Base-by-base conservation (phyloP, 2,888 invertebrate species). In the Selenia dentaria region DNA sequence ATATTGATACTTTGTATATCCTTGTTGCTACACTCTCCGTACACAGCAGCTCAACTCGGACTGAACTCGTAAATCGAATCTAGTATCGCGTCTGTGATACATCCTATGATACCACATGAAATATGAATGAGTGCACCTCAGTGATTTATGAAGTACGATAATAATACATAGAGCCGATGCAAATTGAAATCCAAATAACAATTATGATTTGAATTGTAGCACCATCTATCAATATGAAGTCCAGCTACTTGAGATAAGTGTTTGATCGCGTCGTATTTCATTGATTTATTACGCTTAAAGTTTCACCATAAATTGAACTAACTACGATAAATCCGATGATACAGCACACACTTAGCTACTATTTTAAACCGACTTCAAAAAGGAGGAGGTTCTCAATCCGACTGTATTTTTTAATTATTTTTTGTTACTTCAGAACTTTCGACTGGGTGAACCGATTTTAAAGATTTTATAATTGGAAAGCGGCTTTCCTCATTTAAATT, bases 51-150 rank as follows among this genome's bases (percentile, higher is more conserved):
- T 43, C 57, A 59, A 67, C 70, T 70, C 67, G 59, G 67, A 68
- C 68, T 63, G 74, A 68, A 75, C 79, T 83, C 79, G 74, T 84
- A 82, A 84, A 85, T 82, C 78, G 73, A 70, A 75, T 77, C 75
- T 74, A 53, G 74, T 82, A 81, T 79, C 79, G 64, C 62, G 59
- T 67, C 70, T 64, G 72, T 79, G 80, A 82, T 84, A 83, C 81
- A 79, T 80, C 74, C 75, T 60, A 75, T 70, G 83, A 85, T 86
- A 84, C 66, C 54, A 67, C 64, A 77, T 83, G 83, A 84, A 86
- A 83, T 85, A 85, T 83, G 81, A 80, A 78, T 76, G 75, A 69
- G 74, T 68, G 67, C 65, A 60, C 63, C 61, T 62, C 61, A 57
- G 68, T 77, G 76, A 84, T 74, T 80, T 85, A 83, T 82, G 81